Base-by-base conservation (phyloP, 1,140 invertebrate genomes). In the Tribolium castaneum region DNA sequence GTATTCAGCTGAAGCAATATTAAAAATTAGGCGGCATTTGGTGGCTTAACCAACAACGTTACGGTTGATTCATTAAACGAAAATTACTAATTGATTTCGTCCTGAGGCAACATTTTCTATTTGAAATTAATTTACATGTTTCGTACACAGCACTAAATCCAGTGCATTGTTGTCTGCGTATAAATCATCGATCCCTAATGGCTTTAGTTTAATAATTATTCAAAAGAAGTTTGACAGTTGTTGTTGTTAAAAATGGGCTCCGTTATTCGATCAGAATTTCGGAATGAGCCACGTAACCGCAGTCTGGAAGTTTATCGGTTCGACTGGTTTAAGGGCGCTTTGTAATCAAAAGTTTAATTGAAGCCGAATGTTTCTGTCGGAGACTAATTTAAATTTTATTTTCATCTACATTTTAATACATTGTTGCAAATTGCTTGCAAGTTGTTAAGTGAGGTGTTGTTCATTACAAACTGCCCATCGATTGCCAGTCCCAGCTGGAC, bases 271-370 rank as follows among this genome's bases (percentile, higher is more conserved):
- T 13, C 12, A 66, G 34, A 66, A 39, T 35, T 66, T 14, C 35
- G 30, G 39, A 45, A 13, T 3, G 22, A 35, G 19, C 59, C 59
- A 66, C 59, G 12, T 66, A 66, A 66, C 59, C 59, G 30, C 59
- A 34, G 59, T 66, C 59, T 39, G 13, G 30, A 66, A 66, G 59
- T 66, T 66, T 66, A 66, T 66, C 59, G 59, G 59, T 66, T 66
- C 30, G 59, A 66, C 59, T 35, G 59, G 59, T 66, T 66, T 39
- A 66, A 66, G 59, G 59, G 59, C 14, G 30, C 12, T 66, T 35
- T 35, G 59, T 66, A 66, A 66, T 66, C 59, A 66, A 66, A 66
- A 66, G 59, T 66, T 66, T 66, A 66, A 66, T 66, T 66, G 59
- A 22, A 66, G 25, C 12, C 12, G 59, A 66, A 66, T 66, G 59